These are phyloP conservation scores for Panurus biarmicus DNA, from an alignment of 2,113 vertebrate species.

Conservation along the genomic window DNA sequence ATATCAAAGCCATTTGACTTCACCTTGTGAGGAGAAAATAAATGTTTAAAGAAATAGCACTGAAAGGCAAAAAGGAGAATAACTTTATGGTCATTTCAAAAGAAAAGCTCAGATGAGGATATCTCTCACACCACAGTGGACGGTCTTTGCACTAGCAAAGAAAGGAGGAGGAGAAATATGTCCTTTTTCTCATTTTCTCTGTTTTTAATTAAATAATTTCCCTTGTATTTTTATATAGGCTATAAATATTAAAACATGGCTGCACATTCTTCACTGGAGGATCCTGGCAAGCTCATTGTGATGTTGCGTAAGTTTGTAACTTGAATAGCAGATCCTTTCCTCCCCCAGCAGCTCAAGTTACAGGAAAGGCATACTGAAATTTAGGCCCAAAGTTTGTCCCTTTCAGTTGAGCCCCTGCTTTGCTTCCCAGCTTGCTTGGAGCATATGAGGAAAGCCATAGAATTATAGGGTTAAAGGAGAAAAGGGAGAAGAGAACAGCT, in stretches of 20 bases:
- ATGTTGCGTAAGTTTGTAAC: neutral
- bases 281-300: neutral
- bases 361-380: neutral
- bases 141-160: neutral
- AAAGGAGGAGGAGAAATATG: neutral
- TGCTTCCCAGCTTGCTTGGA: neutral
- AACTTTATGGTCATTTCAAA: neutral
- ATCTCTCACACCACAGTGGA: neutral
- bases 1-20: neutral
- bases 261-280: neutral
- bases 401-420: neutral
- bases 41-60: neutral
- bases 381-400: neutral
- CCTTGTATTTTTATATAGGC: neutral
- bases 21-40: neutral
- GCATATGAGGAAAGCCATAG: neutral
- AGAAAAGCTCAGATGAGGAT: neutral
- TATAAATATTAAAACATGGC: neutral
- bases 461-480: neutral
- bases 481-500: neutral
- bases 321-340: neutral
- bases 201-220: neutral
- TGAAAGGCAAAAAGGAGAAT: neutral
- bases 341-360: neutral
- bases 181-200: neutral